Conservation (phyloP, 2,797 vertebrate genomes). For the Lithobates sylvaticus region DNA sequence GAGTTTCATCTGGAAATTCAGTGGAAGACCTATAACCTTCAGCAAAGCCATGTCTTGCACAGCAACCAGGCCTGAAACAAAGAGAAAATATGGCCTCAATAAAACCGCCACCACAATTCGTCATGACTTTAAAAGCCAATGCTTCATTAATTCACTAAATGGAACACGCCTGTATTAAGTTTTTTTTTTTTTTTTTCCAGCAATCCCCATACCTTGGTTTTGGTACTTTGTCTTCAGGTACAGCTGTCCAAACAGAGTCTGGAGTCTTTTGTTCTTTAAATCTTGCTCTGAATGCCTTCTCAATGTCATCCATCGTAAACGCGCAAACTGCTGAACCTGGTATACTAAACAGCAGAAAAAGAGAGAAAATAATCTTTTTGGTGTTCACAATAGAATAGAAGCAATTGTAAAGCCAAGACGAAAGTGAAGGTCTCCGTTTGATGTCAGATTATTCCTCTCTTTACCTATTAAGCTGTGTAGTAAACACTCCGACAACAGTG, state of each 20-base stretch:
- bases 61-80: slow-evolving; percentile 90
- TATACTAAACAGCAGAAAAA: slow-evolving; percentile 80
- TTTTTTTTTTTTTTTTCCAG: slow-evolving; percentile 19
- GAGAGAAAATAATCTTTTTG: slow-evolving; percentile 45
- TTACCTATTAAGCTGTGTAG: slow-evolving; percentile 98
- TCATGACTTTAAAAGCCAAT: not conserved
- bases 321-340: slow-evolving; percentile 98
- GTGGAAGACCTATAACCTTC: slow-evolving; percentile 92
- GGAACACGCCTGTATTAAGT: slow-evolving; percentile 1
- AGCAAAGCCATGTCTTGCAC: slow-evolving; percentile 90
- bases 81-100: slow-evolving; percentile 2
- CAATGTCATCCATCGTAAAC: slow-evolving; percentile 96
- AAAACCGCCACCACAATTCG: not conserved
- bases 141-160: slow-evolving; percentile 4
- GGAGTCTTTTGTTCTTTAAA: slow-evolving; percentile 98
- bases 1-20: slow-evolving; percentile 95
- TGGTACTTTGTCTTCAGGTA: slow-evolving; percentile 94
- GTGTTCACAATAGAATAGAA: slow-evolving; percentile 34
- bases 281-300: slow-evolving; percentile 92
- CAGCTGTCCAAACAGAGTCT: slow-evolving; percentile 97
- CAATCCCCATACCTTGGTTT: slow-evolving; percentile 86
- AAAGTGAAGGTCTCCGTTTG: slow-evolving; percentile 30
- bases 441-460: slow-evolving; percentile 63
- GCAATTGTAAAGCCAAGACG: not conserved
- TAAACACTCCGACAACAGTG: slow-evolving; percentile 93